A percentile compares a stretch with the other conserved stretches of the same genome.
Conservation (phyloP, 2,888 invertebrate genomes). For the Eumacrocentrus americanus region DNA sequence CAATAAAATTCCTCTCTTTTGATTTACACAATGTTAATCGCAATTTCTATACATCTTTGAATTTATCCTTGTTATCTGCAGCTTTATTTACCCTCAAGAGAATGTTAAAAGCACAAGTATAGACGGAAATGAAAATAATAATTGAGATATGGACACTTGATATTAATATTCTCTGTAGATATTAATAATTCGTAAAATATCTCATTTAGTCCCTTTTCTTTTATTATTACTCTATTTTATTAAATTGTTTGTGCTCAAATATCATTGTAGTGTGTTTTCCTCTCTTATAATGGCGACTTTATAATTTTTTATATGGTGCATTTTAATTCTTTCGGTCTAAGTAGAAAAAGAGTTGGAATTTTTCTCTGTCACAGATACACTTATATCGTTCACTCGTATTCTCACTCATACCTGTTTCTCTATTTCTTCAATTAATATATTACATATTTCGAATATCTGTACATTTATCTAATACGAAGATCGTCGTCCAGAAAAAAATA, state of each 20-base stretch:
- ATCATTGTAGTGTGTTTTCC: background rate
- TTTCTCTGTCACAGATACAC: conserved; percentile 6
- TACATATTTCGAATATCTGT: conserved; percentile 28
- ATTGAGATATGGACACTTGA: conserved; percentile 10
- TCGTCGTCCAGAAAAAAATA: conserved; percentile 1
- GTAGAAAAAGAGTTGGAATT: conserved; percentile 6
- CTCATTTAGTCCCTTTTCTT: background rate
- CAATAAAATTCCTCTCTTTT: conserved; percentile 13
- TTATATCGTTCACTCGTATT: conserved; percentile 5
- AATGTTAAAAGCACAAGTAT: background rate
- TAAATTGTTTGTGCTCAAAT: conserved; percentile 8
- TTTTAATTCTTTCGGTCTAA: conserved; percentile 1
- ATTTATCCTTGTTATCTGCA: background rate
- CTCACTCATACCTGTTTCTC: conserved; percentile 2
- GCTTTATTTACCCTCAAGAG: background rate
- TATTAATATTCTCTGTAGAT: conserved; percentile 1
- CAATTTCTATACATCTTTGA: background rate
- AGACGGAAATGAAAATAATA: background rate
- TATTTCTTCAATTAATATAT: conserved; percentile 21
- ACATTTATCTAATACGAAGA: conserved; percentile 27
- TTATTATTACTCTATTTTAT: background rate
- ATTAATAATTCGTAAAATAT: conserved; percentile 7
- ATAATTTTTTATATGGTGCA: conserved; percentile 9
- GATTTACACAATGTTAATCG: conserved; percentile 20
- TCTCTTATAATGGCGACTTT: background rate